A percentile compares a stretch with the other conserved stretches of the same genome.
Conservation (phyloP, 2,888 invertebrate genomes). For the Sphecodes monilicornis region DNA sequence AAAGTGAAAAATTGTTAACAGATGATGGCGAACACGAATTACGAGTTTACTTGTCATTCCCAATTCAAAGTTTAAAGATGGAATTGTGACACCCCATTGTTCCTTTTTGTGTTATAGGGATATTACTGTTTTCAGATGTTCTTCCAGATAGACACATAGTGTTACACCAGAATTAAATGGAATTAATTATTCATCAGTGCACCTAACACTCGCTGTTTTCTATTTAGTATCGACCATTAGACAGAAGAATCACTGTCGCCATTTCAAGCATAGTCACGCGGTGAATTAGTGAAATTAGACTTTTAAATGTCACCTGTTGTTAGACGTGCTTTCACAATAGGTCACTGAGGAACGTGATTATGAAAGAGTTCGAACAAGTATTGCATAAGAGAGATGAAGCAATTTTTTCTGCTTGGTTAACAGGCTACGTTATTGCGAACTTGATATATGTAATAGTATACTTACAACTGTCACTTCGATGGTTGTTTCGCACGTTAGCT, state of each 20-base stretch:
- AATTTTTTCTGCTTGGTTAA: slow-evolving; percentile 1
- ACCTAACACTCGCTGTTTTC: background rate
- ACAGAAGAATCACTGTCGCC: background rate
- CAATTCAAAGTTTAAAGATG: too few species aligned
- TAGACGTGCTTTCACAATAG: slow-evolving; percentile 24
- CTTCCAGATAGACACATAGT: background rate
- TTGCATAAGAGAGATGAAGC: background rate
- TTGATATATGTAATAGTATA: background rate
- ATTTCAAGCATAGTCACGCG: background rate
- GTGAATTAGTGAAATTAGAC: slow-evolving; percentile 27
- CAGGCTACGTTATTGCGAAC: slow-evolving; percentile 1
- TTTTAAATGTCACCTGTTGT: slow-evolving; percentile 23
- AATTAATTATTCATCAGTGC: background rate
- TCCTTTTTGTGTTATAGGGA: too few species aligned
- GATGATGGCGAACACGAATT: too few species aligned
- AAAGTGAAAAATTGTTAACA: too few species aligned
- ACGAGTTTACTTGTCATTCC: too few species aligned
- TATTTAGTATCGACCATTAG: background rate
- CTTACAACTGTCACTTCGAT: too few species aligned
- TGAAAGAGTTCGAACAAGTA: slow-evolving; percentile 4
- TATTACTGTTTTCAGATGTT: background rate
- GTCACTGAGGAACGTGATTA: slow-evolving; percentile 2
- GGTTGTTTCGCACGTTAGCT: too few species aligned
- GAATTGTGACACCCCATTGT: too few species aligned
- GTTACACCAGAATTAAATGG: background rate